Evolutionary conservation across 2,113 vertebrate species (phyloP).

Genomic region (Melanocharis versteri): DNA sequence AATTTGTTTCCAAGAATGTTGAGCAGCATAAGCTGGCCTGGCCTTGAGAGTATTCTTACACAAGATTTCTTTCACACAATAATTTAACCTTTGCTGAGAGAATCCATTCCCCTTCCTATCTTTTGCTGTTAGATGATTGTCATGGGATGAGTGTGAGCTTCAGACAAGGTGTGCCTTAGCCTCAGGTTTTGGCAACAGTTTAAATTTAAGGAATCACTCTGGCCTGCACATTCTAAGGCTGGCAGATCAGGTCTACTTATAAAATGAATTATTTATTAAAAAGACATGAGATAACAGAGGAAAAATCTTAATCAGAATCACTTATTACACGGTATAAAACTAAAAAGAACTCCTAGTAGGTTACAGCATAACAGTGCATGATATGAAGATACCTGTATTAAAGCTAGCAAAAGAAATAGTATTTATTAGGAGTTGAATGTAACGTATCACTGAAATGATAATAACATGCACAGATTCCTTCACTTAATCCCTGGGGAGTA

Average conservation of each 20-base stretch:
- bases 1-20: not conserved
- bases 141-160: fast-evolving
- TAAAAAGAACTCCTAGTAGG: not conserved
- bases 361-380: not conserved
- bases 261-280: not conserved
- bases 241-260: not conserved
- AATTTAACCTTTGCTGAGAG: not conserved
- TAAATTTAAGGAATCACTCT: not conserved
- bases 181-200: not conserved
- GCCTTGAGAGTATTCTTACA: not conserved
- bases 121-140: not conserved
- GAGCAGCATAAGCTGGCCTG: not conserved
- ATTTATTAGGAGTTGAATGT: not conserved
- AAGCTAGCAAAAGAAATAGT: not conserved
- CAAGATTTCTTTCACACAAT: not conserved
- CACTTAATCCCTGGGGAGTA: not conserved
- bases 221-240: not conserved
- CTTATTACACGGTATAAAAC: not conserved
- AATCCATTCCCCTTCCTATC: not conserved
- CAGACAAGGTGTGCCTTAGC: not conserved
- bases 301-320: not conserved
- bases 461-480: not conserved
- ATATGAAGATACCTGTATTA: not conserved
- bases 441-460: fast-evolving
- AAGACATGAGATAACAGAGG: not conserved